These are phyloP conservation scores for Limnephilus auricula DNA, from an alignment of 2,888 invertebrate species.

Conservation along the genomic window DNA sequence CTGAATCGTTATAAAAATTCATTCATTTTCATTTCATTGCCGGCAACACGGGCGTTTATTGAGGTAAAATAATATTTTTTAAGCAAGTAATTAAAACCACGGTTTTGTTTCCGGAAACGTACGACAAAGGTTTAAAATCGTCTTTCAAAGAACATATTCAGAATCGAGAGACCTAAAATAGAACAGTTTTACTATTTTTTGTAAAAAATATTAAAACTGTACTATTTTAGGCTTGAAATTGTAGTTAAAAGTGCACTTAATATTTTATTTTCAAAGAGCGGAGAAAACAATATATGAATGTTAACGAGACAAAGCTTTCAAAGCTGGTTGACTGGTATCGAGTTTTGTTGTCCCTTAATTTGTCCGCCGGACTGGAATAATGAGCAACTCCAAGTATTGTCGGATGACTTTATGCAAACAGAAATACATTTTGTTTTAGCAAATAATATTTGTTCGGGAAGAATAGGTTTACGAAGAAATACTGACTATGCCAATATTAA, in stretches of 20 bases:
- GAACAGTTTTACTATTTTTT: no score
- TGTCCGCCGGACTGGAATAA: background rate
- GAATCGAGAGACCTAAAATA: no score
- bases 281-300: background rate
- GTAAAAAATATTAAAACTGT: no score
- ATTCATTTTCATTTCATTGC: no score
- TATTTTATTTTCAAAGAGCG: background rate
- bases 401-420: background rate
- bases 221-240: no score
- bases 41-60: no score
- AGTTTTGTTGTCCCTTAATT: background rate
- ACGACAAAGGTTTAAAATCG: background rate
- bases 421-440: background rate
- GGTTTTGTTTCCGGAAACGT: background rate
- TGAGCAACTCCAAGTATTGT: background rate
- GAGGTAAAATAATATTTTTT: no score
- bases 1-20: no score
- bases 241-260: background rate
- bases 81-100: no score
- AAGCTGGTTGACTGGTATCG: background rate
- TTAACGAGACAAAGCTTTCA: background rate
- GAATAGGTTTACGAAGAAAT: background rate
- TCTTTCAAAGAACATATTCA: no score
- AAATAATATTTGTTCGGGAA: background rate
- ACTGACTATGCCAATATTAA: no score